phyloP scores from a whole-genome alignment of 2,888 invertebrate species.

The Diloba caeruleocephala region DNA sequence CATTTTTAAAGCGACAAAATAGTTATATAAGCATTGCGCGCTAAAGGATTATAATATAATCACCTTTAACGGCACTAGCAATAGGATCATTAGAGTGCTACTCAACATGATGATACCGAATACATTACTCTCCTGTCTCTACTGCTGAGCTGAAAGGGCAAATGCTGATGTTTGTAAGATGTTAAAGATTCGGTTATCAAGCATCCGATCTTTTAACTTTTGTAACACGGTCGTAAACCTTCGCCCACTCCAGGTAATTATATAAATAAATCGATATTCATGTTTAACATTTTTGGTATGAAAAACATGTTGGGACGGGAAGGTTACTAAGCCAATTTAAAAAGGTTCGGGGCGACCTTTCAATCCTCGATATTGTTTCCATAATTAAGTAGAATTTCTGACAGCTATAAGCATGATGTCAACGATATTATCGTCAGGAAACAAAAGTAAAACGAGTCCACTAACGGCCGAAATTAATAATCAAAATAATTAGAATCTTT shows the following conservation, averaged over 20 bases:
- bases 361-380: conserved; percentile 47
- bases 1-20: too few relatives aligned
- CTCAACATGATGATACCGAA: too few relatives aligned
- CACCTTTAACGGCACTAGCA: too few relatives aligned
- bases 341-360: conserved; percentile 42
- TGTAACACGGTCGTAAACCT: neutral
- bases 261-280: conserved; percentile 37
- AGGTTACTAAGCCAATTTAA: conserved; percentile 51
- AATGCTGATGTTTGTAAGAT: too few relatives aligned
- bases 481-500: too few relatives aligned
- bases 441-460: too few relatives aligned
- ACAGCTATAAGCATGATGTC: conserved; percentile 19
- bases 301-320: conserved; percentile 15
- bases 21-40: too few relatives aligned
- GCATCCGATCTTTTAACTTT: neutral
- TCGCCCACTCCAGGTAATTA: conserved; percentile 7
- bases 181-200: neutral
- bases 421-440: neutral
- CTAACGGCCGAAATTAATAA: neutral
- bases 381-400: conserved; percentile 49
- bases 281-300: conserved; percentile 23
- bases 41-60: too few relatives aligned
- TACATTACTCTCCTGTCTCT: too few relatives aligned
- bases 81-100: too few relatives aligned
- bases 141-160: too few relatives aligned